Evolutionary conservation across 2,888 invertebrate genomes (phyloP).

Genomic region (Leptinotarsa tumamoca): DNA sequence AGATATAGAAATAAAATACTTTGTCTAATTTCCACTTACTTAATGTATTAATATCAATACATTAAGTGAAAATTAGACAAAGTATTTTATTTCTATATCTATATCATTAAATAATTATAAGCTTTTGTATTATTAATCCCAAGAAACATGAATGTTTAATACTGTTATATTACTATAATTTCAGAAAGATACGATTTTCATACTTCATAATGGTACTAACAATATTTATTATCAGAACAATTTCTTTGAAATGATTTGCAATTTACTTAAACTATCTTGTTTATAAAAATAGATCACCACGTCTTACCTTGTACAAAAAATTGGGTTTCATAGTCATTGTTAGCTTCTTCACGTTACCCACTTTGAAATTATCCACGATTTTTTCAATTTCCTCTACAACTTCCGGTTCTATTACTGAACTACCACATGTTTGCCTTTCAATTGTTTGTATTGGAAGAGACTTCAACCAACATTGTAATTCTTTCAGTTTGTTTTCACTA

Average conservation of each 20-base stretch:
- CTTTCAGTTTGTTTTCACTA: conserved; percentile 69
- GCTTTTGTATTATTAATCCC: no score
- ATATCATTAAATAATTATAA: no score
- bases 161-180: no score
- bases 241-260: neutral
- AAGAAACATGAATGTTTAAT: no score
- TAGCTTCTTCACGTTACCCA: conserved; percentile 67
- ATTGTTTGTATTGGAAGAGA: conserved; percentile 74
- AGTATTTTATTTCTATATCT: no score
- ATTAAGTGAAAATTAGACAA: no score
- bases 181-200: no score
- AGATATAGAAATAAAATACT: no score
- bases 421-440: conserved; percentile 77
- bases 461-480: conserved; percentile 77
- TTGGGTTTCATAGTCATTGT: conserved; percentile 85
- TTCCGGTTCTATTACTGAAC: conserved; percentile 78
- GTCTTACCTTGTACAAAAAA: conserved; percentile 78
- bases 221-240: neutral
- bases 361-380: conserved; percentile 63
- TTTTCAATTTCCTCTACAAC: conserved; percentile 70
- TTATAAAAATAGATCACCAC: neutral
- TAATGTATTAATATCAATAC: no score
- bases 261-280: neutral
- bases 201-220: no score
- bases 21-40: no score